A percentile compares a stretch with the other conserved stretches of the same genome.
These are phyloP conservation scores for Pogonomyrmex barbatus DNA, from an alignment of 1,140 invertebrate species.

Conservation along the genomic window DNA sequence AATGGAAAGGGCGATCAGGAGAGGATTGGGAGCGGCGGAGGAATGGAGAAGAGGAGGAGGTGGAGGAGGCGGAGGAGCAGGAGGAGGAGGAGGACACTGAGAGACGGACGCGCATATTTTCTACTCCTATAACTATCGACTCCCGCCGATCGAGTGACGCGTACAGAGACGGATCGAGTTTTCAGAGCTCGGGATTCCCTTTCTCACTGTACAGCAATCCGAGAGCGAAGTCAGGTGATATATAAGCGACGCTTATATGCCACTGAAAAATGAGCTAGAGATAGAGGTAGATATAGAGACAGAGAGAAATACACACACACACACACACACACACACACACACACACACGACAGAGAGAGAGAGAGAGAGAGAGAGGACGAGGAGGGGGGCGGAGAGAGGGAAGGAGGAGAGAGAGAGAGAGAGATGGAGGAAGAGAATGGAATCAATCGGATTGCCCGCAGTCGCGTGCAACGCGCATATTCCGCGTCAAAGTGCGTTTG, in stretches of 20 bases:
- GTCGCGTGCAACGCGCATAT: slow-evolving; percentile 34
- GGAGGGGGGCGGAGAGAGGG: not conserved
- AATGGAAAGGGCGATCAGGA: slow-evolving; percentile 37
- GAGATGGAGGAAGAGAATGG: not conserved
- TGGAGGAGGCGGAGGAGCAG: not conserved
- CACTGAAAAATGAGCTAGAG: slow-evolving; percentile 25
- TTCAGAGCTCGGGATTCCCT: slow-evolving; percentile 71
- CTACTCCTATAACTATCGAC: slow-evolving; percentile 79
- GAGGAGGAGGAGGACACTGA: slow-evolving; percentile 45
- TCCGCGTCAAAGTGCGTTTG: slow-evolving; percentile 53
- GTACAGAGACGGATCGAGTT: slow-evolving; percentile 76
- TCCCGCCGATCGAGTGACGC: slow-evolving; percentile 46
- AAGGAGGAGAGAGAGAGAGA: not conserved
- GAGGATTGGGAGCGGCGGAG: no score
- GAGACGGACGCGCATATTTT: slow-evolving; percentile 55
- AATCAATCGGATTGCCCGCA: slow-evolving; percentile 68
- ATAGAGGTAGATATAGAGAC: not conserved
- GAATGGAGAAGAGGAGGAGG: not conserved
- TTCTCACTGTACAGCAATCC: slow-evolving; percentile 73
- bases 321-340: no score
- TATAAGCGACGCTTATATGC: slow-evolving; percentile 43
- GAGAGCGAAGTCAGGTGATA: slow-evolving; percentile 50
- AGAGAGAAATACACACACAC: not conserved
- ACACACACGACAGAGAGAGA: no score
- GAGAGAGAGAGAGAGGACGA: not conserved